Base-by-base conservation (phyloP, 2,113 vertebrate genomes). In the Caretta caretta region DNA sequence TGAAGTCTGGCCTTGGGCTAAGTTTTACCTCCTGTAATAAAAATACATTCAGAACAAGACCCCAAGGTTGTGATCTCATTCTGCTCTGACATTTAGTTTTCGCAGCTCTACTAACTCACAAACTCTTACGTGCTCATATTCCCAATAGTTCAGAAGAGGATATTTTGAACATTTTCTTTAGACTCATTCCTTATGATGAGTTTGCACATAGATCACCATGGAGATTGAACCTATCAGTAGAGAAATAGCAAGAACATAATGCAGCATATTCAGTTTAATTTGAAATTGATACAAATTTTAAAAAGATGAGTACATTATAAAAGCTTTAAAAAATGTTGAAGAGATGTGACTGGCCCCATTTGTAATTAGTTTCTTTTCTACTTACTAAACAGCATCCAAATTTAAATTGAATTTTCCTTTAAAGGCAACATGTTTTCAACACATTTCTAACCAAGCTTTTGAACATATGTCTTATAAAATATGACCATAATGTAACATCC, bases 401-500 rank as follows among this genome's bases (percentile, higher is more conserved):
- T 85, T 62, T 84, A 86, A 14, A 87, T 69, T 49, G n/a, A 92
- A 57, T 72, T 38, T 48, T 76, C 35, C 27, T 95, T 92, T 48
- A n/a, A 57, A 24, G 24, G 3, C 17, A 90, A 83, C 4, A 24
- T 80, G 24, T 84, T 92, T 94, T 78, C 51, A 91, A 78, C 25
- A 50, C 2, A 51, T 31, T 72, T 92, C 85, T 80, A 90, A 69
- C 79, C 59, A 87, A 92, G 5, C 10, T 83, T 54, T 75, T 31
- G 53, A 94, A 80, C 14, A 3, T 27, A 72, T 62, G 16, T 35
- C 75, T 92, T 51, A 8, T 11, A 57, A 78, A 90, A 75, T 29
- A 53, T 7, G 53, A 6, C 6, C n/a, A 35, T 35, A 83, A 80
- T 19, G 8, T 53, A 31, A 5, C 1, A 5, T 81, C 87, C 38